Conservation (phyloP, 2,888 invertebrate genomes). For the Phortica magna region DNA sequence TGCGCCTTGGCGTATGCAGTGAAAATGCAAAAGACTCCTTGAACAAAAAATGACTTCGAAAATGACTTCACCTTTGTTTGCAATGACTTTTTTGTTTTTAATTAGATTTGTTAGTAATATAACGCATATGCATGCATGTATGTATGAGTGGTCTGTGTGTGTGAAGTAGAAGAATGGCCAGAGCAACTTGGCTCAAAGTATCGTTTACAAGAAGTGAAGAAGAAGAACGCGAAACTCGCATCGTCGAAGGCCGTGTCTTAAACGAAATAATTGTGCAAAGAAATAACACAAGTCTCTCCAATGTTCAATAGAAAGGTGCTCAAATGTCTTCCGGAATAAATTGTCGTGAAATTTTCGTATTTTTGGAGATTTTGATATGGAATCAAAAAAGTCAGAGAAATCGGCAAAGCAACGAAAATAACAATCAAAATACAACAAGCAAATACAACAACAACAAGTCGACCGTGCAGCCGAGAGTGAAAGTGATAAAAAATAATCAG, state of each 20-base stretch:
- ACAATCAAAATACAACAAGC: constrained; percentile 41
- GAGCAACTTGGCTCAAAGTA: constrained; percentile 36
- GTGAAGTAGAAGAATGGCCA: neutral
- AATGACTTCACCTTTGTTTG: neutral
- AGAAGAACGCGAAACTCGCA: neutral
- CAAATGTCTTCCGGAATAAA: constrained; percentile 77
- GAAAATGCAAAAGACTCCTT: constrained; percentile 8
- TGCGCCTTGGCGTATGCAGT: constrained; percentile 30
- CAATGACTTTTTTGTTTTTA: constrained; percentile 50
- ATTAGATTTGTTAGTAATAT: neutral
- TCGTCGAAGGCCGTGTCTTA: neutral
- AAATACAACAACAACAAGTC: constrained; percentile 34
- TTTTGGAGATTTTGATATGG: constrained; percentile 77
- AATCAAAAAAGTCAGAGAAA: constrained; percentile 76
- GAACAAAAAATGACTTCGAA: neutral
- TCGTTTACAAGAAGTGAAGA: constrained; percentile 10
- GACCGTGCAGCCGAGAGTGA: constrained; percentile 50
- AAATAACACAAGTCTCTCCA: constrained; percentile 34
- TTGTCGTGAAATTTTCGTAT: constrained; percentile 77
- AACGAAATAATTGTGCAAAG: constrained; percentile 30
- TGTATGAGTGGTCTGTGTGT: neutral
- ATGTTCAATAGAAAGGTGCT: constrained; percentile 53
- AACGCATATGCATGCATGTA: neutral
- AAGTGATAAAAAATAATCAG: constrained; percentile 54
- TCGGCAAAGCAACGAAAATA: constrained; percentile 73